Conservation (phyloP, 2,113 vertebrate species). For the Odocoileus virginianus region DNA sequence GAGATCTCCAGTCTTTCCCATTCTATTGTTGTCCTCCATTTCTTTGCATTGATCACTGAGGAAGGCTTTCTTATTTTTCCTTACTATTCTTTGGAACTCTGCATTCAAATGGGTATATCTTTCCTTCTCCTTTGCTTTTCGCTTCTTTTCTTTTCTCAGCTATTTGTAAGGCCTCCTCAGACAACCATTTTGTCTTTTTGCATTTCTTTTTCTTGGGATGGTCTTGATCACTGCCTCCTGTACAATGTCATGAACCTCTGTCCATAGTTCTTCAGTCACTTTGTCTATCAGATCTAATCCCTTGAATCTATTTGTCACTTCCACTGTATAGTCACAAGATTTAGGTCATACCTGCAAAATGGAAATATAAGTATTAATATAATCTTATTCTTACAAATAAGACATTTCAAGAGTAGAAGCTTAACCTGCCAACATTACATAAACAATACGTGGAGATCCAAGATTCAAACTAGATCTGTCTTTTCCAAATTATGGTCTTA, state of each 20-base stretch:
- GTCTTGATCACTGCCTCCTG: not conserved
- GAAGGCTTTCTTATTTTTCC: not conserved
- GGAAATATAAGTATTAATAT: not conserved
- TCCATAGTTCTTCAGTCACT: not conserved
- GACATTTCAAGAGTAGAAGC: not conserved
- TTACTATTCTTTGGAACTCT: not conserved
- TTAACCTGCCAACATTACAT: not conserved
- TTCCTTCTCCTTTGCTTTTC: not conserved
- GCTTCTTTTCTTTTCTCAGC: not conserved
- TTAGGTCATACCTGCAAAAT: not conserved
- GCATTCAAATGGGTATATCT: not conserved
- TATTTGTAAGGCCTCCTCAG: not conserved
- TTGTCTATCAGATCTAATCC: not conserved
- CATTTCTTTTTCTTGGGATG: not conserved
- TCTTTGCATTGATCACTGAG: not conserved
- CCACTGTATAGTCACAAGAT: not conserved
- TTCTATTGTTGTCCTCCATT: not conserved
- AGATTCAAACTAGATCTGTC: not conserved
- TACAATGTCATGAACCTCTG: not conserved
- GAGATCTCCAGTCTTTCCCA: not conserved
- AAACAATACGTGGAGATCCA: not conserved
- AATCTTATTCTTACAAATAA: not conserved
- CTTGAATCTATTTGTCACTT: not conserved
- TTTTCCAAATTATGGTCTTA: not conserved
- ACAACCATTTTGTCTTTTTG: not conserved